Conservation (phyloP, 1,140 invertebrate species). For the Drosophila bipectinata region DNA sequence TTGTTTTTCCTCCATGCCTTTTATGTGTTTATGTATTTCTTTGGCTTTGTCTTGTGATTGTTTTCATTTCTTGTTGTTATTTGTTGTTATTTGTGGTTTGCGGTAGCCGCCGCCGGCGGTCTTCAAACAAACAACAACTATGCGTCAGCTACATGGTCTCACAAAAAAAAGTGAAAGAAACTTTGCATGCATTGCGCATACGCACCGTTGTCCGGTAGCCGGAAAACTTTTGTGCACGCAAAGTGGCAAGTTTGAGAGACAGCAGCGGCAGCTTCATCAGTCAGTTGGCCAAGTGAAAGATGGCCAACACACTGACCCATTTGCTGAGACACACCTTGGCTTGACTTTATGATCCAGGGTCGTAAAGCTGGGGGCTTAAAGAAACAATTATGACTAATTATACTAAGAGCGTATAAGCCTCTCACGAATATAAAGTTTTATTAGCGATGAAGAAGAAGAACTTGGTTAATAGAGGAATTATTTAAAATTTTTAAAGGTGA, state of each 20-base stretch:
- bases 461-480: too few relatives aligned
- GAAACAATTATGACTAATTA: not conserved
- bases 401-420: not conserved
- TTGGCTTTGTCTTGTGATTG: constrained; percentile 52
- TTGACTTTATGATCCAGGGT: constrained; percentile 9
- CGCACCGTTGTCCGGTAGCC: constrained; percentile 53
- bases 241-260: constrained; percentile 1
- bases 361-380: constrained; percentile 11
- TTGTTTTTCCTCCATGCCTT: constrained; percentile 47
- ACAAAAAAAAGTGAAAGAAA: constrained; percentile 53
- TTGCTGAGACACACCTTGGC: constrained; percentile 26
- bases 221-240: constrained; percentile 63
- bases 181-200: constrained; percentile 67
- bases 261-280: constrained; percentile 13
- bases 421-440: not conserved
- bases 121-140: constrained; percentile 58
- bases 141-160: constrained; percentile 37
- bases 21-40: constrained; percentile 56
- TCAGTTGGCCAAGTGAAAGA: constrained; percentile 47
- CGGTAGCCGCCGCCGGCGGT: constrained; percentile 48
- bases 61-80: constrained; percentile 9
- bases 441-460: too few relatives aligned
- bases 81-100: constrained; percentile 40
- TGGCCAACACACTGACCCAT: constrained; percentile 65
- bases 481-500: too few relatives aligned